Conservation (phyloP, 2,113 vertebrate species). For the Anser cygnoides region DNA sequence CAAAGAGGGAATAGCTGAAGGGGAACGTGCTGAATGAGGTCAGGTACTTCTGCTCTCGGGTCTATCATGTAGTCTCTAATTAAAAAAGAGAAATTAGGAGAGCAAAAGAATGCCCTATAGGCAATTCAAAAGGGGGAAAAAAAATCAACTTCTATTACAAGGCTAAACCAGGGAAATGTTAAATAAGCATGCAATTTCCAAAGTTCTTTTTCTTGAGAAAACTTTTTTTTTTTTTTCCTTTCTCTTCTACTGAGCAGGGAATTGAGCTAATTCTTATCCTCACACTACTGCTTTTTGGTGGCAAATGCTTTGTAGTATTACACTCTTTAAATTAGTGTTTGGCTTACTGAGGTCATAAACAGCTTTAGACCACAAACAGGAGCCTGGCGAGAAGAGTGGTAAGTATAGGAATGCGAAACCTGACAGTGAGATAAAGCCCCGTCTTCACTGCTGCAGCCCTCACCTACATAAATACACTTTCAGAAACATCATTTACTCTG, state of each 20-base stretch:
- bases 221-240: background rate
- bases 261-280: background rate
- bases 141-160: background rate
- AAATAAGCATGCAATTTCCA: background rate
- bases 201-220: background rate
- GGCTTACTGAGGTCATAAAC: too few relatives aligned
- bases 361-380: too few relatives aligned
- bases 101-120: background rate
- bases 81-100: background rate
- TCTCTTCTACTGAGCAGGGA: background rate
- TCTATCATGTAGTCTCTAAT: rapidly evolving
- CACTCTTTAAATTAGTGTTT: too few relatives aligned
- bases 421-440: background rate
- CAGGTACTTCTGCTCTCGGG: background rate
- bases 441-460: background rate
- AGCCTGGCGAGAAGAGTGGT: rapidly evolving
- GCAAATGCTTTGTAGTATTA: too few relatives aligned
- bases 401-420: background rate
- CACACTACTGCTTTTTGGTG: background rate
- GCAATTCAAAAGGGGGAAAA: background rate
- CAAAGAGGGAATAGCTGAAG: background rate
- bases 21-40: background rate
- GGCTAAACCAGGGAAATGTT: background rate
- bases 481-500: background rate
- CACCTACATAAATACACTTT: background rate